Evolutionary conservation across 1,140 invertebrate genomes (phyloP), one percentile per base, ranked within the genome.

Genomic region (Drosophila virilis): DNA sequence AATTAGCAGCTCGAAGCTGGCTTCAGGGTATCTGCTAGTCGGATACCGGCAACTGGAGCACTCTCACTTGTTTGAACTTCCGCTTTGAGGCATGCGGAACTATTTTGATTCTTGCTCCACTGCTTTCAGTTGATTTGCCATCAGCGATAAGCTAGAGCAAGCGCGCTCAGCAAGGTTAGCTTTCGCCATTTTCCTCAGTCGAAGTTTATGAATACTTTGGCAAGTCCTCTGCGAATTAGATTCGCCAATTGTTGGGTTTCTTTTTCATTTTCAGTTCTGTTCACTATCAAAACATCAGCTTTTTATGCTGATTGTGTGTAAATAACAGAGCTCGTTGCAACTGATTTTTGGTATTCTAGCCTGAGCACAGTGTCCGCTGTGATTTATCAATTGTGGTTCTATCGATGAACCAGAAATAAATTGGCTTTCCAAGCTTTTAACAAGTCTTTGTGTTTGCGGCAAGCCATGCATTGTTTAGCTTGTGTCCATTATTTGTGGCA

Each of bases 241-340:
- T 48, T 43, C 48, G 6, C 28, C 38, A 52, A 59, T 82, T 78
- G 72, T 43, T 67, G 50, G 50, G 48, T 17, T 45, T 37, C 42
- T 48, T 51, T 61, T 37, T 45, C 15, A 55, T 40, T 57, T 42
- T 55, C 32, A 22, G 54, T 61, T 54, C 9, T 10, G 8, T 28
- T 54, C 51, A 58, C 66, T 82, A 83, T 89, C 77, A 70, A 66
- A 70, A 64, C 77, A 89, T 84, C 80, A 84, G 74, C 77, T 84
- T 77, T 78, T 80, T 78, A 86, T 88, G 71, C 75, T 86, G 82
- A 86, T 86, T 88, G 83, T 45, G 59, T 75, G 75, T 85, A 80
- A 84, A 80, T 85, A 85, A 80, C 62, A 71, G 60, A 64, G 61
- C 65, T 72, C 50, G 37, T 2, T 40, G 68, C 58, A 77, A 77